Conservation (phyloP, 2,797 vertebrate species). For the Amniataba percoides region DNA sequence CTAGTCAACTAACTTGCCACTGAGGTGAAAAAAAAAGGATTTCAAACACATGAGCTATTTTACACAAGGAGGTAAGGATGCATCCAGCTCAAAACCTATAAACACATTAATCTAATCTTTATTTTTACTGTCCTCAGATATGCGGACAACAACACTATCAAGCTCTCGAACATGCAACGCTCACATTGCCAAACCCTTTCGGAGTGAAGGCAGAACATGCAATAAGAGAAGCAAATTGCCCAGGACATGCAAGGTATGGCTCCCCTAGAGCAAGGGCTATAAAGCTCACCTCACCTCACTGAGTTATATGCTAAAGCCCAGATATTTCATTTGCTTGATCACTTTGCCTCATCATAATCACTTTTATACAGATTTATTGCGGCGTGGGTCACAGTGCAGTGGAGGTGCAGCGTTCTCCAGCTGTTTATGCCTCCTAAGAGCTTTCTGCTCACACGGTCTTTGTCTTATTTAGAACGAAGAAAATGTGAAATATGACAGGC, state of each 20-base stretch:
- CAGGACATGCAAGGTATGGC: slow-evolving; percentile 77
- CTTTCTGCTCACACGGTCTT: slow-evolving; percentile 79
- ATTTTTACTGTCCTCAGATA: slow-evolving; percentile 13
- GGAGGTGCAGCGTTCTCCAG: slow-evolving; percentile 80
- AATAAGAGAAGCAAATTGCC: slow-evolving; percentile 79
- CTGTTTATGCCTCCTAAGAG: slow-evolving; percentile 84
- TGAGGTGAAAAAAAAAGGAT: slow-evolving; percentile 23
- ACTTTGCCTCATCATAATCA: slow-evolving; percentile 85
- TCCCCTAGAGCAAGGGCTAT: slow-evolving; percentile 76
- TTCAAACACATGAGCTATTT: slow-evolving; percentile 9
- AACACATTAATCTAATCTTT: slow-evolving; percentile 31
- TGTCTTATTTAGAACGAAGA: slow-evolving; percentile 83
- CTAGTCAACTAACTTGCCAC: slow-evolving; percentile 15
- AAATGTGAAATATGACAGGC: slow-evolving; percentile 84
- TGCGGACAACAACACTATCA: slow-evolving; percentile 50
- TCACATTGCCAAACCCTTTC: slow-evolving; percentile 41
- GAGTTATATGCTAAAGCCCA: slow-evolving; percentile 80
- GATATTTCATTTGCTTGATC: slow-evolving; percentile 88
- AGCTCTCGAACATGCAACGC: slow-evolving; percentile 57
- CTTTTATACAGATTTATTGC: slow-evolving; percentile 83
- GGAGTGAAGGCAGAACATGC: slow-evolving; percentile 74
- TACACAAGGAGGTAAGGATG: background rate
- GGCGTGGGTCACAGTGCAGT: slow-evolving; percentile 77
- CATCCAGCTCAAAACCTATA: slow-evolving; percentile 11
- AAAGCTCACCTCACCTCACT: slow-evolving; percentile 79